phyloP scores from a whole-genome alignment of 30 jellyfish, hydroid and myxozoan genomes.

The Thelohanellus kitauei region DNA sequence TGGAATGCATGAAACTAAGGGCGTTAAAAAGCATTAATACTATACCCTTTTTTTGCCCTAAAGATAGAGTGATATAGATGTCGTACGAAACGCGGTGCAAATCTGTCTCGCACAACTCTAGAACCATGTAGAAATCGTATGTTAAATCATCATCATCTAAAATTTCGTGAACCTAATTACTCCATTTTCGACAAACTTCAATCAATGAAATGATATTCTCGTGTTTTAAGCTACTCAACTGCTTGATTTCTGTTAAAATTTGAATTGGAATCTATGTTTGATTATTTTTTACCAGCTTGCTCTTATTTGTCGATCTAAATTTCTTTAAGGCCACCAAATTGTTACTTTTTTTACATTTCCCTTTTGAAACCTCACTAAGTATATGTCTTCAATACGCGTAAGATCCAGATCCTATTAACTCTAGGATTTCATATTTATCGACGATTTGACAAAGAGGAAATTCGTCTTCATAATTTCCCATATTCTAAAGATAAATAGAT shows the following conservation, averaged over 20 bases:
- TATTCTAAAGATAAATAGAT: too few species aligned
- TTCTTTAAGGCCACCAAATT: constrained; percentile 61
- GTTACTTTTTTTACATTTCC: constrained; percentile 45
- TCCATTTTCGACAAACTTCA: constrained; percentile 47
- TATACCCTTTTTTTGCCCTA: constrained; percentile 48
- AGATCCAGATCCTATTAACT: constrained; percentile 91
- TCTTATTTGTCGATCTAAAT: constrained; percentile 72
- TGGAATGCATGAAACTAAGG: constrained; percentile 50
- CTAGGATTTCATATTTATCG: constrained; percentile 45
- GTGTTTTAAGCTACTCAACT: constrained; percentile 34
- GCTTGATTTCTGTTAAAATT: constrained; percentile 73
- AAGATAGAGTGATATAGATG: constrained; percentile 24
- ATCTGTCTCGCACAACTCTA: constrained; percentile 93
- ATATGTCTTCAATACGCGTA: too few species aligned
- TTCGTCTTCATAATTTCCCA: too few species aligned
- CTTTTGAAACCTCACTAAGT: constrained; percentile 86
- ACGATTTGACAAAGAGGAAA: constrained; percentile 80
- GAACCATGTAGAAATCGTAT: constrained; percentile 38
- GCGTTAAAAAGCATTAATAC: constrained; percentile 80
- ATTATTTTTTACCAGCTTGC: constrained; percentile 38
- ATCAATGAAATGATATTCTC: constrained; percentile 52
- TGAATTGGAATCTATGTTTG: constrained; percentile 46
- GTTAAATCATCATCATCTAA: constrained; percentile 9
- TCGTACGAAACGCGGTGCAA: constrained; percentile 52
- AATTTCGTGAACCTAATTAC: not conserved